phyloP scores from a whole-genome alignment of 2,888 invertebrate species.

The Acleris cristana region DNA sequence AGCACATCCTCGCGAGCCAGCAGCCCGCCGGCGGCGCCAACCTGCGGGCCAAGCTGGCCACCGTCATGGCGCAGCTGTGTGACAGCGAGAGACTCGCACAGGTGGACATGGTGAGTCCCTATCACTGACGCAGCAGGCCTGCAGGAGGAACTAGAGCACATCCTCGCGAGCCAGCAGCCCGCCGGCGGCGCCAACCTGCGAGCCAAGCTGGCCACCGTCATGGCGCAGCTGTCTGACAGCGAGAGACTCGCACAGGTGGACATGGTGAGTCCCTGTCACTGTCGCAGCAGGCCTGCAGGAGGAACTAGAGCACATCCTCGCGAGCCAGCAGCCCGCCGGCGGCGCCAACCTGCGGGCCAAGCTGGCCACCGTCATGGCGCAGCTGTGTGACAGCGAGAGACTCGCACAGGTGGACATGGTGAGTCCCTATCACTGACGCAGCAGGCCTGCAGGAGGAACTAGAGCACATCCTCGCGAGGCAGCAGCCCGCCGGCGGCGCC shows the following conservation, averaged over 20 bases:
- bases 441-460: conserved; percentile 53
- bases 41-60: conserved; percentile 57
- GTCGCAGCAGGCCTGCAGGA: no score
- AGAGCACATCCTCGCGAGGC: conserved; percentile 67
- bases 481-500: conserved; percentile 52
- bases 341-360: conserved; percentile 58
- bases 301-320: conserved; percentile 66
- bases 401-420: conserved; percentile 61
- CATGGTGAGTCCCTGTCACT: conserved; percentile 58
- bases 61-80: conserved; percentile 63
- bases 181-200: conserved; percentile 57
- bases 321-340: conserved; percentile 57
- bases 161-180: conserved; percentile 58
- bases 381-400: conserved; percentile 57
- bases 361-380: conserved; percentile 55
- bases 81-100: conserved; percentile 47
- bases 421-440: conserved; percentile 28
- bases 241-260: conserved; percentile 53
- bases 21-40: conserved; percentile 52
- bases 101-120: conserved; percentile 59
- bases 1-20: conserved; percentile 67
- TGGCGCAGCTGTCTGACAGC: conserved; percentile 61
- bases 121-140: no score
- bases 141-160: conserved; percentile 66
- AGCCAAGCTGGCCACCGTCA: conserved; percentile 54